A percentile compares a stretch with the other conserved stretches of the same genome.
phyloP scores from a whole-genome alignment of 2,797 vertebrate species.

The Ciconia nigra region DNA sequence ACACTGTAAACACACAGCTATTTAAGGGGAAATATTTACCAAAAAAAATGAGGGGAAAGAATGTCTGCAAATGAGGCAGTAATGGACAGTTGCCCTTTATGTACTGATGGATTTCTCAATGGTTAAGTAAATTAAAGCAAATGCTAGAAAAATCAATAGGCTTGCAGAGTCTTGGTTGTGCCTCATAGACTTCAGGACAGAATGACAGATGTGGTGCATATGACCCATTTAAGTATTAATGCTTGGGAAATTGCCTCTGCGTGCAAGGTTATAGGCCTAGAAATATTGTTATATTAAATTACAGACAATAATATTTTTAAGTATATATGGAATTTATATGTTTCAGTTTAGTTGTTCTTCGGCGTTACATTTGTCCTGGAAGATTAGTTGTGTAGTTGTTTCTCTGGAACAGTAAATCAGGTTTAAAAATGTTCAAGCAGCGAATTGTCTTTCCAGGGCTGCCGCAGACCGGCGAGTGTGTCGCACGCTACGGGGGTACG shows the following conservation, averaged over 20 bases:
- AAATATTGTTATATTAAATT: conserved; percentile 80
- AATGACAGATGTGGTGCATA: conserved; percentile 90
- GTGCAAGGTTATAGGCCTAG: conserved; percentile 78
- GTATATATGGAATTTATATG: conserved; percentile 73
- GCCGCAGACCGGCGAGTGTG: not conserved
- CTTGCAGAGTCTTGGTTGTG: conserved; percentile 84
- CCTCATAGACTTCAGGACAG: conserved; percentile 86
- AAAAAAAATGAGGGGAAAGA: conserved; percentile 67
- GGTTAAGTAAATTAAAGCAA: conserved; percentile 88
- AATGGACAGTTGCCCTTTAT: conserved; percentile 88
- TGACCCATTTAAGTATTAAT: conserved; percentile 87
- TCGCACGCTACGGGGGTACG: not conserved
- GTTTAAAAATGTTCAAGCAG: conserved; percentile 42
- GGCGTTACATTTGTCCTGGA: conserved; percentile 63
- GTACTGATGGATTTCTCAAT: conserved; percentile 85
- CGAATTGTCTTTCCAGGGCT: conserved; percentile 53
- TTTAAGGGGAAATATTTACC: conserved; percentile 79
- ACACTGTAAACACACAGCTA: conserved; percentile 77
- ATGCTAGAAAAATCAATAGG: conserved; percentile 87
- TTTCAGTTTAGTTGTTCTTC: conserved; percentile 75
- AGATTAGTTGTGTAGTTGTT: conserved; percentile 72
- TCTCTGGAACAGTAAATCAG: conserved; percentile 63
- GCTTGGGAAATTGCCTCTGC: conserved; percentile 79
- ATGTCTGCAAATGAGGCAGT: conserved; percentile 81
- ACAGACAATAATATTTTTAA: conserved; percentile 81